A percentile compares a stretch with the other conserved stretches of the same genome.
Conservation (phyloP, 1,140 invertebrate species). For the Listronotus bonariensis region DNA sequence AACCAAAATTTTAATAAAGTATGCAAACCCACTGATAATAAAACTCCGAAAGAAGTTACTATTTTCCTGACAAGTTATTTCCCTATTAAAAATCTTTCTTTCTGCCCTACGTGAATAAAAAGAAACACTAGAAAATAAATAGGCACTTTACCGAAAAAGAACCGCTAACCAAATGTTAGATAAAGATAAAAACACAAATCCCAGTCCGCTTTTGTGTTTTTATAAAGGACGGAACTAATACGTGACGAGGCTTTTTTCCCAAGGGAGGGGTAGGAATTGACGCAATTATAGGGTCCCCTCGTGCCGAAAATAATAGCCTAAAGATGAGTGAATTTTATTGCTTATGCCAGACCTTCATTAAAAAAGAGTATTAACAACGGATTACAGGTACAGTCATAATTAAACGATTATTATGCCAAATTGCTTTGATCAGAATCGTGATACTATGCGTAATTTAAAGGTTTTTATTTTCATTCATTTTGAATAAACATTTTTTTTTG, state of each 20-base stretch:
- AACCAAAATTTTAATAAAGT: too few species aligned
- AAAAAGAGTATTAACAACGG: conserved; percentile 26
- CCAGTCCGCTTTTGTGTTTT: conserved; percentile 18
- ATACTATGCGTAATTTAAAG: too few species aligned
- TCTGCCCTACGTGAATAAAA: background rate
- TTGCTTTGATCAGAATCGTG: background rate
- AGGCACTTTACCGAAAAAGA: background rate
- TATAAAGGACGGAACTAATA: conserved; percentile 36
- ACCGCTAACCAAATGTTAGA: conserved; percentile 11
- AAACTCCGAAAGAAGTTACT: too few species aligned
- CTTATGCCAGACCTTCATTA: conserved; percentile 31
- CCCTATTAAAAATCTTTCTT: background rate
- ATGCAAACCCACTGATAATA: too few species aligned
- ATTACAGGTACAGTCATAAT: conserved; percentile 20
- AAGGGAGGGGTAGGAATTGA: conserved; percentile 35
- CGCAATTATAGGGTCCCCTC: conserved; percentile 35
- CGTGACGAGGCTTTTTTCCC: conserved; percentile 33
- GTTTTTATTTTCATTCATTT: too few species aligned
- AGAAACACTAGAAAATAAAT: background rate
- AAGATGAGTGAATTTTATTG: conserved; percentile 40
- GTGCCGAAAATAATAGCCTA: conserved; percentile 34
- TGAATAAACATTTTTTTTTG: too few species aligned
- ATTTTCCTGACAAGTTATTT: too few species aligned
- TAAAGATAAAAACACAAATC: conserved; percentile 16
- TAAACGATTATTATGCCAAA: background rate